Evolutionary conservation across 2,888 invertebrate species (phyloP).

Genomic region (Lamproptera curius): DNA sequence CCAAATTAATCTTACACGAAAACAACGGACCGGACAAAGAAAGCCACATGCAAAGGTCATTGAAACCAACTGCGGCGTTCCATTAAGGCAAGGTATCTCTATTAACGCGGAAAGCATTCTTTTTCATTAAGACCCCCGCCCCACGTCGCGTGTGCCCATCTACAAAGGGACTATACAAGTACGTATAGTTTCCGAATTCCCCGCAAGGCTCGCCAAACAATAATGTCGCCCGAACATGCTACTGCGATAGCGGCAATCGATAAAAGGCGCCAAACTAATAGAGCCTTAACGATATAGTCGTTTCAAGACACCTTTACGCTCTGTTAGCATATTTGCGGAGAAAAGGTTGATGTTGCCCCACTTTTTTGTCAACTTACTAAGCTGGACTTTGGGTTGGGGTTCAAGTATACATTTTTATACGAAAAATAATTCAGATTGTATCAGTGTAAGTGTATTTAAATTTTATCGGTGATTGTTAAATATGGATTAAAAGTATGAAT

Average conservation of each 20-base stretch:
- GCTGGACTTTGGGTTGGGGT: no score
- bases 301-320: background rate
- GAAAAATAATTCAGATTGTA: no score
- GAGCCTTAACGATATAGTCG: background rate
- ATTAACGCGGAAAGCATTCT: conserved; percentile 30
- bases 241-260: conserved; percentile 23
- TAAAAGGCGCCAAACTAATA: conserved; percentile 27
- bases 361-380: no score
- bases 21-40: conserved; percentile 9
- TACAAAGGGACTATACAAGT: conserved; percentile 20
- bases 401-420: no score
- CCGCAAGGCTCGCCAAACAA: conserved; percentile 16
- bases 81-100: conserved; percentile 22
- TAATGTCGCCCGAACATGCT: conserved; percentile 30
- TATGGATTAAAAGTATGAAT: no score
- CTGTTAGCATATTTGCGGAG: no score
- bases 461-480: no score
- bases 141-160: conserved; percentile 27
- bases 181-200: conserved; percentile 29
- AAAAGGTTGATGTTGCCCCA: no score
- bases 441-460: no score
- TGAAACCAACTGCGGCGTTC: conserved; percentile 14
- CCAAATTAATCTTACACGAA: background rate
- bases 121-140: conserved; percentile 29
- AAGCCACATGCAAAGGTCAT: conserved; percentile 18